phyloP scores from a whole-genome alignment of 1,140 invertebrate genomes.

The Lineus longissimus region DNA sequence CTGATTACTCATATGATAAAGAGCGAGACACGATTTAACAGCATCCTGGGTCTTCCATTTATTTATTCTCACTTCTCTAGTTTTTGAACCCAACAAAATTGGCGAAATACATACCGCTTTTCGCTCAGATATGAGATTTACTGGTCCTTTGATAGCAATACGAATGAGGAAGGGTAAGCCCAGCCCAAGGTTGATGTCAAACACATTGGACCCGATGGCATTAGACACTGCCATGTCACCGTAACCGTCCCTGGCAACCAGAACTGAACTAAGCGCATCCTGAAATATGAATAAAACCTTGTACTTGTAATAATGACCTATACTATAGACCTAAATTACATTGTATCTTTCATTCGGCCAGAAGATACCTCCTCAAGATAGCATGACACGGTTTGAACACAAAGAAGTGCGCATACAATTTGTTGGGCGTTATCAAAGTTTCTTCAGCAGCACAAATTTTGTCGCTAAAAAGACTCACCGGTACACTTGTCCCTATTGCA shows the following conservation, averaged over 20 bases:
- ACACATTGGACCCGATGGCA: slow-evolving; percentile 97
- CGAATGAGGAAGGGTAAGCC: slow-evolving; percentile 70
- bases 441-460: too few relatives aligned
- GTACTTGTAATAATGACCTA: neutral
- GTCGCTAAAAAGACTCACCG: slow-evolving; percentile 29
- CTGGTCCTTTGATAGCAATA: neutral
- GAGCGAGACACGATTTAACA: too few relatives aligned
- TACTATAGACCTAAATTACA: neutral
- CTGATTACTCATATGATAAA: too few relatives aligned
- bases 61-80: too few relatives aligned
- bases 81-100: too few relatives aligned
- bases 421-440: too few relatives aligned
- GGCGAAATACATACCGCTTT: too few relatives aligned
- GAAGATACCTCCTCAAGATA: too few relatives aligned
- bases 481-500: slow-evolving; percentile 47
- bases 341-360: neutral
- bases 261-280: slow-evolving; percentile 20
- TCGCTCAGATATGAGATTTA: too few relatives aligned
- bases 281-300: slow-evolving; percentile 3
- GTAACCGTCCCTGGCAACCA: slow-evolving; percentile 36
- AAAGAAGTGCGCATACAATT: too few relatives aligned
- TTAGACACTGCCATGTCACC: slow-evolving; percentile 98
- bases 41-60: too few relatives aligned
- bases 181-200: slow-evolving; percentile 95
- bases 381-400: too few relatives aligned